phyloP scores from a whole-genome alignment of 2,888 invertebrate species.

The Panzeria rudis region DNA sequence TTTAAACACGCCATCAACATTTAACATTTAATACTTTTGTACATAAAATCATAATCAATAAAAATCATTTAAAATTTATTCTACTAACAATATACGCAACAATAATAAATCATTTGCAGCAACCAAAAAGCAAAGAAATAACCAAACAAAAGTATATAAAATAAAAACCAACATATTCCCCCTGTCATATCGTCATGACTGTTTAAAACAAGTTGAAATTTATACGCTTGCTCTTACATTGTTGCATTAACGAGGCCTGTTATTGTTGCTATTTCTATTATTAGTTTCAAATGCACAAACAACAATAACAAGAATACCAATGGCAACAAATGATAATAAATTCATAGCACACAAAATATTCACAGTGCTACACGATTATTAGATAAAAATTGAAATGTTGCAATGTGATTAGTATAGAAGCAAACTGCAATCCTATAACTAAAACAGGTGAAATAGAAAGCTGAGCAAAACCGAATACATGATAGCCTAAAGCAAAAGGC shows the following conservation, averaged over 20 bases:
- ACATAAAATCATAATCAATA: conserved; percentile 4
- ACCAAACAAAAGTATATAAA: conserved; percentile 1
- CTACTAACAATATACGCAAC: conserved; percentile 25
- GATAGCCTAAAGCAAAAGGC: background rate
- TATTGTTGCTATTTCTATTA: conserved; percentile 22
- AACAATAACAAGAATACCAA: background rate
- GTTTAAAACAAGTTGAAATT: conserved; percentile 28
- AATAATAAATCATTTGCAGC: conserved; percentile 59
- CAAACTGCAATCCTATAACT: conserved; percentile 2
- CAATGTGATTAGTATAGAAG: background rate
- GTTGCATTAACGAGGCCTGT: conserved; percentile 15
- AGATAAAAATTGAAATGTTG: conserved; percentile 18
- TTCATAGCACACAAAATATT: conserved; percentile 39
- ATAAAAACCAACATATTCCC: conserved; percentile 39
- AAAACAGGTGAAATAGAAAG: background rate
- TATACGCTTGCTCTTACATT: conserved; percentile 16
- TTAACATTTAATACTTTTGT: conserved; percentile 4
- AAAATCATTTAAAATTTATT: conserved; percentile 52
- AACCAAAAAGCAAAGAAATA: background rate
- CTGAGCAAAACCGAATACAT: background rate
- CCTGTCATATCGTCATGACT: conserved; percentile 54
- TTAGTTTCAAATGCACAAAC: conserved; percentile 4
- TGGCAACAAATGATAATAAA: conserved; percentile 27
- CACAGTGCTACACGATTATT: background rate
- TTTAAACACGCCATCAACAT: conserved; percentile 11